A percentile compares a stretch with the other conserved stretches of the same genome.
Evolutionary conservation across 1,140 invertebrate genomes (phyloP).

Genomic region (Aphidius gifuensis): DNA sequence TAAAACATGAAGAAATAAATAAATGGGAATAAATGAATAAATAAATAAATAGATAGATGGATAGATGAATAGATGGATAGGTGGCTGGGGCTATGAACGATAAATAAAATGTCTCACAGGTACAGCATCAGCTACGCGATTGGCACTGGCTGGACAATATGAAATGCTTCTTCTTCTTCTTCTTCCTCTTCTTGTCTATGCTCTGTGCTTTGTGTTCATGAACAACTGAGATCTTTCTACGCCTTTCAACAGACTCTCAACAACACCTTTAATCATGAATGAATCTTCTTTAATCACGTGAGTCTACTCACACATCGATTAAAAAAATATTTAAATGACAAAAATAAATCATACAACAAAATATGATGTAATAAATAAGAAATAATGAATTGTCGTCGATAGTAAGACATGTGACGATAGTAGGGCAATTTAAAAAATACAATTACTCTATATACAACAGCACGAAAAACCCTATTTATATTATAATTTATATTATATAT

Average conservation of each 20-base stretch:
- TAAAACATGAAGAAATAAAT: background rate
- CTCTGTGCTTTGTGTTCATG: slow-evolving; percentile 58
- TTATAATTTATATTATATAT: background rate
- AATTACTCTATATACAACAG: too few species aligned
- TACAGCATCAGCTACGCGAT: slow-evolving; percentile 49
- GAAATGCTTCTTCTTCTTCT: slow-evolving; percentile 56
- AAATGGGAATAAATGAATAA: background rate
- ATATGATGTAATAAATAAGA: too few species aligned
- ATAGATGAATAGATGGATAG: background rate
- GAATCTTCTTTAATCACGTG: slow-evolving; percentile 49
- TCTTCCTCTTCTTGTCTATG: slow-evolving; percentile 47
- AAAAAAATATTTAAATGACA: background rate
- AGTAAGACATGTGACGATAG: too few species aligned
- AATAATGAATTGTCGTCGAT: too few species aligned
- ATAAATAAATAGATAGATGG: background rate
- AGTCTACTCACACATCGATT: slow-evolving; percentile 45
- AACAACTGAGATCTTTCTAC: slow-evolving; percentile 53
- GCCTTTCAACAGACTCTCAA: slow-evolving; percentile 51
- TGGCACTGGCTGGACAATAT: slow-evolving; percentile 51
- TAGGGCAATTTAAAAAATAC: too few species aligned
- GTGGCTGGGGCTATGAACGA: slow-evolving; percentile 18
- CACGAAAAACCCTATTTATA: background rate
- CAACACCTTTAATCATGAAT: slow-evolving; percentile 41
- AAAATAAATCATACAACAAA: too few species aligned
- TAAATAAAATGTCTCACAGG: slow-evolving; percentile 48